Conservation (phyloP, 1,140 invertebrate genomes). For the Zaprionus vittiger region DNA sequence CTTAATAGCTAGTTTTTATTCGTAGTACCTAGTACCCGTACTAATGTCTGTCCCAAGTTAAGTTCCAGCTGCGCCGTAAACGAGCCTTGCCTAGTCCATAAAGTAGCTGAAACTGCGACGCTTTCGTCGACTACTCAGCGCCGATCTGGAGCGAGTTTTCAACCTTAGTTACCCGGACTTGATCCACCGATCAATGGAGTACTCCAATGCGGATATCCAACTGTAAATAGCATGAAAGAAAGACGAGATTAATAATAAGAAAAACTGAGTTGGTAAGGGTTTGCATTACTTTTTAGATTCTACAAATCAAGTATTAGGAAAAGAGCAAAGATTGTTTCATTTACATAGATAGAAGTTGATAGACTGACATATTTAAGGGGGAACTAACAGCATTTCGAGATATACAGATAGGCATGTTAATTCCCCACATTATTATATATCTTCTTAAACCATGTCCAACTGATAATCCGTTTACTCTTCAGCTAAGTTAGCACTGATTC, state of each 20-base stretch:
- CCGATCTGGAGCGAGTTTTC: conserved; percentile 76
- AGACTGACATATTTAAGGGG: too few relatives aligned
- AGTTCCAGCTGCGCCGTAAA: conserved; percentile 9
- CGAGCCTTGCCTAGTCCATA: conserved; percentile 61
- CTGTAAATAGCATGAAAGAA: conserved; percentile 86
- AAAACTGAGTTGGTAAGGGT: neutral
- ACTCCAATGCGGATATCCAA: conserved; percentile 97
- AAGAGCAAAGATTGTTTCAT: too few relatives aligned
- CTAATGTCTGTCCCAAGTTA: conserved; percentile 69
- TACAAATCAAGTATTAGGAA: too few relatives aligned
- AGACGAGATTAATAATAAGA: neutral
- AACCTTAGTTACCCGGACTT: conserved; percentile 91
- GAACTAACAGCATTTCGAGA: too few relatives aligned
- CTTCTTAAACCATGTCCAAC: neutral
- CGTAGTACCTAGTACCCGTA: conserved; percentile 74
- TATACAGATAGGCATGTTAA: too few relatives aligned
- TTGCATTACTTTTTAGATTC: neutral
- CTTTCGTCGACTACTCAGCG: conserved; percentile 61
- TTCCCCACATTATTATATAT: too few relatives aligned
- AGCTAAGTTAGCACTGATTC: neutral
- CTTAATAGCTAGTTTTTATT: conserved; percentile 40
- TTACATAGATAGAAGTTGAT: too few relatives aligned
- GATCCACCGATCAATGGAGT: conserved; percentile 98
- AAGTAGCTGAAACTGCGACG: conserved; percentile 79
- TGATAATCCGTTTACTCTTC: neutral